Evolutionary conservation across 2,888 invertebrate genomes (phyloP).

Genomic region (Pseudococcus longispinus): DNA sequence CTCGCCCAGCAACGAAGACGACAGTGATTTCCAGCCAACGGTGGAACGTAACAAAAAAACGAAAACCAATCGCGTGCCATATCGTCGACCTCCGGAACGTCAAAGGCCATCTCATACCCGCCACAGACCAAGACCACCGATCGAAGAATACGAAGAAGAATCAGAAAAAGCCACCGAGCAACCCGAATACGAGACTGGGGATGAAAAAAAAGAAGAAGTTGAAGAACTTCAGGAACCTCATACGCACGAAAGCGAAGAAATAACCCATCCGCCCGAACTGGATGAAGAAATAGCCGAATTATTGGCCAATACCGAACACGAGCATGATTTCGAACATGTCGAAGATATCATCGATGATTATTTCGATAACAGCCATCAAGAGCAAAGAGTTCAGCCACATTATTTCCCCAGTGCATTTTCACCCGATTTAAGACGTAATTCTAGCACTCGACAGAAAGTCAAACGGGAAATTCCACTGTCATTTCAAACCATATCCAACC

Average conservation of each 20-base stretch:
- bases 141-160: slow-evolving; percentile 15
- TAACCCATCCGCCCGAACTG: not conserved
- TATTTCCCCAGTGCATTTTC: not conserved
- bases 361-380: slow-evolving; percentile 50
- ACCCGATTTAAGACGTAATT: not conserved
- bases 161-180: not conserved
- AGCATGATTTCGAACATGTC: slow-evolving; percentile 54
- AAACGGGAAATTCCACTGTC: slow-evolving; percentile 14
- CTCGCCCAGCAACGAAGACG: slow-evolving; percentile 31
- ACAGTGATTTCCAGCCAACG: slow-evolving; percentile 29
- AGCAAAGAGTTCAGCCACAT: slow-evolving; percentile 10
- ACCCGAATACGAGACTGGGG: not conserved
- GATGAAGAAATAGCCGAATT: slow-evolving; percentile 54
- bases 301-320: not conserved
- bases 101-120: not conserved
- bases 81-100: not conserved
- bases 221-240: slow-evolving; percentile 4
- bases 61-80: not conserved
- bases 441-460: not conserved
- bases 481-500: slow-evolving; percentile 1
- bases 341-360: slow-evolving; percentile 56
- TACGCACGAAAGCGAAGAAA: slow-evolving; percentile 8
- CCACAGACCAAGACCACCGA: not conserved
- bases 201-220: slow-evolving; percentile 54
- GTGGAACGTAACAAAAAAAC: slow-evolving; percentile 41